Evolutionary conservation across 2,797 vertebrate species (phyloP), one percentile per base, ranked within the genome.

Genomic region (Crax fasciolata): DNA sequence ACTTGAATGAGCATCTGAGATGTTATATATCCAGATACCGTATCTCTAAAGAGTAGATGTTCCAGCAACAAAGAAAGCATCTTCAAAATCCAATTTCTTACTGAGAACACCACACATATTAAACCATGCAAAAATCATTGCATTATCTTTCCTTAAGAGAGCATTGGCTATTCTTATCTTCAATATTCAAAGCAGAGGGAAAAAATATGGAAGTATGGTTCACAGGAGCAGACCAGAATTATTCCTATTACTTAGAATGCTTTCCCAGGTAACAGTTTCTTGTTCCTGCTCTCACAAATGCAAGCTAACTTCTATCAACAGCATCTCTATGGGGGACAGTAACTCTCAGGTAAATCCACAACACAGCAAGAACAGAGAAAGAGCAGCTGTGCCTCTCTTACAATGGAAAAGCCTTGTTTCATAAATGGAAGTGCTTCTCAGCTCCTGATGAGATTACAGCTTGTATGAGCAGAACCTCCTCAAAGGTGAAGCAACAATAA

Each of bases 381-480:
- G n/a, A 84, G 59, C 87, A 95, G 86, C 87, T 92, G 92, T 88
- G 67, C 28, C 74, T 73, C 77, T 62, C 87, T 92, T 38, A 65
- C 51, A 89, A 59, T 32, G 48, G 44, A 57, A 90, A 27, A 82
- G 87, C n/a, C 66, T 75, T 35, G 62, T 88, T 90, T 81, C 46
- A 75, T 81, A 80, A 96, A 91, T 92, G 73, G 77, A 95, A 92
- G 49, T 44, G 43, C 38, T 88, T 81, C 77, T 72, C 78, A 57
- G 48, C 75, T 81, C 78, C 75, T 70, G 59, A 75, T 89, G 91
- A 94, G 93, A 84, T 66, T 93, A 91, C 77, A 93, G 65, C 61
- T 88, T 81, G 66, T 59, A 73, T 16, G 66, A 46, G 24, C 54
- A 94, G 35, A 44, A 89, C 52, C 32, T 89, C 74, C 85, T 75